Conservation (phyloP, 2,797 vertebrate species). For the Peromyscus nudipes region DNA sequence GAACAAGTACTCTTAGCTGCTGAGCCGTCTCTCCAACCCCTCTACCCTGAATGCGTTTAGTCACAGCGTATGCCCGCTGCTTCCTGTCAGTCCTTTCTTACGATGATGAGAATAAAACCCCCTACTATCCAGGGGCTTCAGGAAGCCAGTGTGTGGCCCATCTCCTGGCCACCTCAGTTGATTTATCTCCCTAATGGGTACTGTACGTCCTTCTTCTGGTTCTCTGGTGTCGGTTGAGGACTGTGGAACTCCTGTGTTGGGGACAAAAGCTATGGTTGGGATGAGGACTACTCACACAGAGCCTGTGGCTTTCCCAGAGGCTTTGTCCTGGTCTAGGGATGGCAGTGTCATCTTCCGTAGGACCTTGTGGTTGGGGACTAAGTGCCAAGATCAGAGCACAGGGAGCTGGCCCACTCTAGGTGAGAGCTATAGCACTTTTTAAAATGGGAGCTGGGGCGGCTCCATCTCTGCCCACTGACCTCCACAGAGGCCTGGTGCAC, state of each 20-base stretch:
- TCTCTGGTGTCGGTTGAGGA: background rate
- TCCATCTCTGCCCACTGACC: background rate
- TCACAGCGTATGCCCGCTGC: too few species aligned
- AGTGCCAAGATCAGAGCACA: background rate
- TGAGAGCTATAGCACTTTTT: background rate
- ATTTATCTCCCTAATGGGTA: accelerated
- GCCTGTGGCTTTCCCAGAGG: background rate
- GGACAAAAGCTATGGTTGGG: background rate
- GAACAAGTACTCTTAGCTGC: background rate
- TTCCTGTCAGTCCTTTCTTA: background rate
- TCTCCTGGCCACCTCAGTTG: background rate
- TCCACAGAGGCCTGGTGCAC: background rate
- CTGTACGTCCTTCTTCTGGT: background rate
- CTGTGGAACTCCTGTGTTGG: background rate
- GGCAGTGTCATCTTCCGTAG: too few species aligned
- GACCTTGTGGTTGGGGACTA: background rate
- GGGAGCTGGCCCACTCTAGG: background rate
- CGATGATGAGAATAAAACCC: background rate
- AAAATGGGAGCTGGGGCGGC: background rate
- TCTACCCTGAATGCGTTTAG: background rate
- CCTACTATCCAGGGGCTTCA: background rate
- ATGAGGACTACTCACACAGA: background rate
- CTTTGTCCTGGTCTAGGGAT: background rate
- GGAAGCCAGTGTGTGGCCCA: background rate
- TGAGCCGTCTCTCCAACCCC: background rate